Percentiles rank a stretch among this genome's conserved stretches.
Evolutionary conservation across 2,113 vertebrate genomes (phyloP).

Genomic region (Myrmophylax atrothorax): DNA sequence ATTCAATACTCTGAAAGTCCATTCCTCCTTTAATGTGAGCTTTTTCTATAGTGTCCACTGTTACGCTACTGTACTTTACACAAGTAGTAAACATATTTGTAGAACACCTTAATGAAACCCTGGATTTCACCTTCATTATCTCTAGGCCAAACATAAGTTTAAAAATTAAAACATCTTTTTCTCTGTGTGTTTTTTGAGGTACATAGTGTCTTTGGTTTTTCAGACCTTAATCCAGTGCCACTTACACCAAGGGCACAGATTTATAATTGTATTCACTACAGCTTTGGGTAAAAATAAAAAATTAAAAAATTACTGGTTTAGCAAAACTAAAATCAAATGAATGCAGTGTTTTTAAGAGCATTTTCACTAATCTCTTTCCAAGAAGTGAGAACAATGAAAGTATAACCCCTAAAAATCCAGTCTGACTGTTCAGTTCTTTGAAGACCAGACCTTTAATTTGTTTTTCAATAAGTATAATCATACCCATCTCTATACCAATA

Average conservation of each 20-base stretch:
- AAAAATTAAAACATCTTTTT: background rate
- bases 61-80: background rate
- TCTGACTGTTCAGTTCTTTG: background rate
- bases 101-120: background rate
- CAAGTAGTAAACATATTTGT: background rate
- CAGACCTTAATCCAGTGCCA: background rate
- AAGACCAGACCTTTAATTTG: background rate
- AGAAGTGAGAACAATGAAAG: background rate
- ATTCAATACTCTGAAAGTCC: background rate
- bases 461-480: background rate
- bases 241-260: background rate
- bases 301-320: background rate
- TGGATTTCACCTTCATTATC: background rate
- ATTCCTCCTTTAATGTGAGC: background rate
- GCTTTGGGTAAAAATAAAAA: background rate
- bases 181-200: background rate
- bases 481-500: background rate
- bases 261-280: background rate
- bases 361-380: background rate
- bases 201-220: background rate
- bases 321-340: background rate
- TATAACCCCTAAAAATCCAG: background rate
- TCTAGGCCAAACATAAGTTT: background rate
- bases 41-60: background rate
- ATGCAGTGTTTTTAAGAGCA: accelerated